Percentiles rank a stretch among this genome's conserved stretches.
Evolutionary conservation across 2,888 invertebrate species (phyloP).

Genomic region (Luperina testacea): DNA sequence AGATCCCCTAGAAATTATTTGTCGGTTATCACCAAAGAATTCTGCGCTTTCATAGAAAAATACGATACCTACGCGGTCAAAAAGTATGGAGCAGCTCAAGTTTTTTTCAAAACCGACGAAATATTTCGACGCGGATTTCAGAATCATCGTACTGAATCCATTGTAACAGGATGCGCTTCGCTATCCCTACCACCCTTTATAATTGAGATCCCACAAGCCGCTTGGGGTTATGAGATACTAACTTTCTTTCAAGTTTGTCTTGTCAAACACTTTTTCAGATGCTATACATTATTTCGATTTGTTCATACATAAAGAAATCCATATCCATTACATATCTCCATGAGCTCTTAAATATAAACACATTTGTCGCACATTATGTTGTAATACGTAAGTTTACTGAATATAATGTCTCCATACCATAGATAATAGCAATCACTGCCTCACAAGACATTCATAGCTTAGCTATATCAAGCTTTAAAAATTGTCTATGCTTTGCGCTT

Average conservation of each 20-base stretch:
- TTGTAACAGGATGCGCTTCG: not conserved
- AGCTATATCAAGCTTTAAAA: conserved; percentile 85
- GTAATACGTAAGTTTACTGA: conserved; percentile 64
- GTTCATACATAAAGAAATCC: not conserved
- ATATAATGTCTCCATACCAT: conserved; percentile 76
- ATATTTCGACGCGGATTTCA: not conserved
- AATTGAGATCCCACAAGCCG: not conserved
- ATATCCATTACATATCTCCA: conserved; percentile 62
- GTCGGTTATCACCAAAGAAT: not conserved
- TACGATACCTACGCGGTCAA: not conserved
- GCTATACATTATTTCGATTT: not conserved
- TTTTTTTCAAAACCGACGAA: not conserved
- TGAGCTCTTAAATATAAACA: conserved; percentile 41
- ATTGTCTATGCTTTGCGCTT: conserved; percentile 88
- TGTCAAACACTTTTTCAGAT: not conserved
- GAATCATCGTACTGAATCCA: not conserved
- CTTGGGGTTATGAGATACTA: not conserved
- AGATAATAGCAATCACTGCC: conserved; percentile 89
- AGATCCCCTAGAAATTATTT: not conserved
- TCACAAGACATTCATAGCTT: conserved; percentile 90
- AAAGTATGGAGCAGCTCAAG: not conserved
- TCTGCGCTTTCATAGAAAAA: not conserved
- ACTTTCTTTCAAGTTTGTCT: not conserved
- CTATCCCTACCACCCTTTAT: not conserved
- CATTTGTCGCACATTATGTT: conserved; percentile 69